Evolutionary conservation across 1,140 invertebrate genomes (phyloP).

Genomic region (Aradophagus sp.): DNA sequence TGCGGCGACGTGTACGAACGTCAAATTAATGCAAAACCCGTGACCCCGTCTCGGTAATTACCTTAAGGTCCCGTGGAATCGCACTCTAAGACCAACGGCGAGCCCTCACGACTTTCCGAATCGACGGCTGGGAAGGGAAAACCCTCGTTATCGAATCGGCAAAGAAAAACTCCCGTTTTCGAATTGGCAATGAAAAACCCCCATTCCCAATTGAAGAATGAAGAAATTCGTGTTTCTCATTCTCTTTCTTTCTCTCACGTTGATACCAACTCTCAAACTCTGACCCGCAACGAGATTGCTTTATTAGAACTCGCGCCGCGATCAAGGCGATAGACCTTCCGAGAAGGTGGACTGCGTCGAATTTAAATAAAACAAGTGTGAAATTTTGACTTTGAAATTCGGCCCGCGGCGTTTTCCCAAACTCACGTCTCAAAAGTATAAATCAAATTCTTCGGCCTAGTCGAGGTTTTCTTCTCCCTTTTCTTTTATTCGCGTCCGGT

Average conservation of each 20-base stretch:
- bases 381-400: constrained; percentile 5
- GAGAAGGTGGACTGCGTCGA: too few relatives aligned
- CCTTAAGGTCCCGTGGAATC: constrained; percentile 39
- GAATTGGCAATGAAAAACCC: too few relatives aligned
- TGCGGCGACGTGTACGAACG: too few relatives aligned
- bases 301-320: constrained; percentile 17
- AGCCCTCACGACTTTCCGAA: constrained; percentile 33
- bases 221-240: too few relatives aligned
- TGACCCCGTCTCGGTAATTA: constrained; percentile 56
- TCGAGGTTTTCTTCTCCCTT: neutral
- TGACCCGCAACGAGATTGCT: constrained; percentile 23
- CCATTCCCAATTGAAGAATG: too few relatives aligned
- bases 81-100: constrained; percentile 19
- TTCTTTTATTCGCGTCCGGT: too few relatives aligned
- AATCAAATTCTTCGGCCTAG: constrained; percentile 22
- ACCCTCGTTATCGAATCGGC: neutral
- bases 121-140: constrained; percentile 20
- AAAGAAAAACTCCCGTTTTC: too few relatives aligned
- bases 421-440: neutral
- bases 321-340: constrained; percentile 14
- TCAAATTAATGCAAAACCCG: constrained; percentile 56
- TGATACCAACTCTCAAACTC: too few relatives aligned
- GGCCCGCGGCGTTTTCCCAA: constrained; percentile 23
- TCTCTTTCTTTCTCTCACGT: too few relatives aligned
- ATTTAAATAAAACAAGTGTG: constrained; percentile 16